These are phyloP conservation scores for Epiblema foenella DNA, from an alignment of 2,888 invertebrate species.

Conservation along the genomic window DNA sequence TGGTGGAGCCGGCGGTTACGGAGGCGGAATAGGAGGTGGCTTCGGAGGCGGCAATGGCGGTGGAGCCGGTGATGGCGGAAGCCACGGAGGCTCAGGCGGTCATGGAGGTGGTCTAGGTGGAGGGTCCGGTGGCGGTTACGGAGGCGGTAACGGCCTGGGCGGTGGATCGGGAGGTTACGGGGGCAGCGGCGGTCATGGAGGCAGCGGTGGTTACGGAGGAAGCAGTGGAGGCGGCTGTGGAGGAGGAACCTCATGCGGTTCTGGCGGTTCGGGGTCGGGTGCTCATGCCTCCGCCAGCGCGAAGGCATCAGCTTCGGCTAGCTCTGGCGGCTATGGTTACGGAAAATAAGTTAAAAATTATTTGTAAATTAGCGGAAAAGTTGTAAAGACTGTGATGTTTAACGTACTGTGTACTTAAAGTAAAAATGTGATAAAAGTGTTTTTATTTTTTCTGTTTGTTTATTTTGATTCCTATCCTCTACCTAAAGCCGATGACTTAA, in stretches of 20 bases:
- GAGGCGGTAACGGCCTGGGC: constrained; percentile 49
- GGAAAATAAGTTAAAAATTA: constrained; percentile 37
- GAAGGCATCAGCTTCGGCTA: constrained; percentile 63
- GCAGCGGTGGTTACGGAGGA: constrained; percentile 37
- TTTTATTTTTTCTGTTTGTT: constrained; percentile 14
- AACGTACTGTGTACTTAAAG: not conserved
- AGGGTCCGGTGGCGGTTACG: constrained; percentile 35
- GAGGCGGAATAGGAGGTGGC: constrained; percentile 49
- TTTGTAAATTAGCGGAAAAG: constrained; percentile 12
- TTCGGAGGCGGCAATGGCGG: constrained; percentile 46
- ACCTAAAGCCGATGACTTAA: too few relatives aligned
- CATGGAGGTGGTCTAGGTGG: constrained; percentile 46
- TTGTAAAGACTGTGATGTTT: constrained; percentile 43
- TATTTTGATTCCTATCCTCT: not conserved
- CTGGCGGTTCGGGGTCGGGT: constrained; percentile 55
- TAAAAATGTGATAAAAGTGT: constrained; percentile 9
- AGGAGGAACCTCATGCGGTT: constrained; percentile 57
- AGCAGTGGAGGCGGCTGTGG: constrained; percentile 45
- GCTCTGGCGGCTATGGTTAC: constrained; percentile 64
- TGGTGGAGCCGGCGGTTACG: constrained; percentile 30
- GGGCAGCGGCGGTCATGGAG: constrained; percentile 41
- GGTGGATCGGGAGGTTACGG: constrained; percentile 49
- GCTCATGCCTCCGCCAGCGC: constrained; percentile 63
- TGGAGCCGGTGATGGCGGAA: constrained; percentile 47
- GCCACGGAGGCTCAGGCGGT: constrained; percentile 42